Evolutionary conservation across 2,797 vertebrate species (phyloP).

Genomic region (Propithecus deckenii): DNA sequence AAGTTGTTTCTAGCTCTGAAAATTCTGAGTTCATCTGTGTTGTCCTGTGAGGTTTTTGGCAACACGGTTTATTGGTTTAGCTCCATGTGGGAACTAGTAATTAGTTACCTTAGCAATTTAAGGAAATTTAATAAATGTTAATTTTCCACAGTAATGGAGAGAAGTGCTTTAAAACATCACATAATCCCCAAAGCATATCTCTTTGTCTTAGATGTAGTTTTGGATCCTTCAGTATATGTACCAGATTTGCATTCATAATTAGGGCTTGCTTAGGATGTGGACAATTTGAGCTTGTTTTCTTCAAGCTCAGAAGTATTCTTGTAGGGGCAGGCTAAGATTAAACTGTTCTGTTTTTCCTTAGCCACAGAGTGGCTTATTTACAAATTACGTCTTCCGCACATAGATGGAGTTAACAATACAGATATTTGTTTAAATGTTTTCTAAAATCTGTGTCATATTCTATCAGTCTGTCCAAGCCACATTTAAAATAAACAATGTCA

Average conservation of each 20-base stretch:
- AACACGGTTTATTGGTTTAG: background rate
- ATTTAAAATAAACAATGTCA: background rate
- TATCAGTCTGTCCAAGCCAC: background rate
- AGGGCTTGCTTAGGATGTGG: background rate
- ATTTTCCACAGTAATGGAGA: background rate
- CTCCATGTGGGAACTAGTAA: background rate
- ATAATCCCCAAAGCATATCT: background rate
- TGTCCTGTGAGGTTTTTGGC: background rate
- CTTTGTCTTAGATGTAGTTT: constrained; percentile 9
- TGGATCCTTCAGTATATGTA: background rate
- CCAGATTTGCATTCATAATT: constrained; percentile 8
- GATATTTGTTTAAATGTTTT: constrained; percentile 1
- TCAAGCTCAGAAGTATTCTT: background rate
- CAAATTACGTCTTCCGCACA: background rate
- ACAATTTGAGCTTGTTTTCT: background rate
- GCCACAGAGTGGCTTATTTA: background rate
- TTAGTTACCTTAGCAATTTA: background rate
- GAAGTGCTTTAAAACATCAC: background rate
- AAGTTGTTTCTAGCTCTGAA: background rate
- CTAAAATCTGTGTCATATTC: background rate
- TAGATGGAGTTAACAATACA: background rate
- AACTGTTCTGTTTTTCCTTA: background rate
- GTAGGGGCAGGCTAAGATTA: background rate
- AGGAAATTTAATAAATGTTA: constrained; percentile 8
- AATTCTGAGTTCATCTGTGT: background rate